Evolutionary conservation across 2,797 vertebrate genomes (phyloP).

Genomic region (Valencia hispanica): DNA sequence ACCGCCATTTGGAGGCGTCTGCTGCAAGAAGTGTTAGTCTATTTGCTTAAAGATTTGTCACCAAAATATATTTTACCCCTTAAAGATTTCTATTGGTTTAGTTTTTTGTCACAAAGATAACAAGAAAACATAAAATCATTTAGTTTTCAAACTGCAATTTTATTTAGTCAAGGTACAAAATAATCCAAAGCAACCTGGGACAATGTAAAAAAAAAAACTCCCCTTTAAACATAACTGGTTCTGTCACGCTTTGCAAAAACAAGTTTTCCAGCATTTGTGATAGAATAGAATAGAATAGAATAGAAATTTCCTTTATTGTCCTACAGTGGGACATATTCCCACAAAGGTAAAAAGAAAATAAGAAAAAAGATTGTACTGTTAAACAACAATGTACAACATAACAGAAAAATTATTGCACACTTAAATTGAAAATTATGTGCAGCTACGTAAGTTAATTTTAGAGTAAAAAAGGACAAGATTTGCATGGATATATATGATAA

Average conservation of each 20-base stretch:
- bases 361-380: not conserved
- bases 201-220: not conserved
- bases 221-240: not conserved
- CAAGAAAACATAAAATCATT: not conserved
- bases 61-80: not conserved
- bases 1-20: not conserved
- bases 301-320: no score
- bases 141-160: not conserved
- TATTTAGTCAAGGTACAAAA: not conserved
- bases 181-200: not conserved
- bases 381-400: not conserved
- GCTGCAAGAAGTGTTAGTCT: not conserved
- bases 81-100: not conserved
- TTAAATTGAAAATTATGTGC: not conserved
- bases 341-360: not conserved
- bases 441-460: no score
- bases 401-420: not conserved
- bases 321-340: not conserved
- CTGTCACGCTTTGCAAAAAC: not conserved
- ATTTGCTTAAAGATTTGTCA: no score
- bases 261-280: not conserved
- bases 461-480: no score
- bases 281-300: not conserved
- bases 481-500: no score
- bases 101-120: not conserved